Evolutionary conservation across 1,140 invertebrate species (phyloP), one percentile per base, ranked within the genome.

Genomic region (Micrasema minimum): DNA sequence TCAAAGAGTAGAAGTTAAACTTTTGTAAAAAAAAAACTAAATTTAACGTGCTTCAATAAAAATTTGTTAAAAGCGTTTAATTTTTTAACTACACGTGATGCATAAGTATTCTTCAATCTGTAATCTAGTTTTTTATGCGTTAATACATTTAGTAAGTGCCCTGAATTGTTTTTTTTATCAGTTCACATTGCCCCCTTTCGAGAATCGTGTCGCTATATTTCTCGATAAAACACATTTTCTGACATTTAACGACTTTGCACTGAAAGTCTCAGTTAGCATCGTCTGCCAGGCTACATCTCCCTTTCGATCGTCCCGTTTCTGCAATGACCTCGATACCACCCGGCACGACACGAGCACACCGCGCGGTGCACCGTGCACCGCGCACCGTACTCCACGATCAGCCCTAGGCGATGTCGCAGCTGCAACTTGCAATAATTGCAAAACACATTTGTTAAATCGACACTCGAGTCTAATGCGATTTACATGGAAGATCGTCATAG

Each of bases 291-390:
- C 43, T 9, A 14, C 50, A 55, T 59, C 50, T 55, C 51, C 66
- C 67, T 69, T 69, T 69, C 55, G 12, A 59, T 61, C 43, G 53
- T 12, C 45, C 31, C 59, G 69, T 48, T 70, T 65, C 55, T 64
- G 61, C 31, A 22, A 18, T 69, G 69, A 70, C 69, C 69, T 41
- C 55, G 20, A 70, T 70, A n/a, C 35, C 0, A n/a, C 35, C 0
- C 46, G 16, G 16, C 69, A 64, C 69, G 69, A 70, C 69, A 22
- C 6, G 14, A 43, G 35, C 46, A 35, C 35, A n/a, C 57, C 7
- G 26, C 26, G 26, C 2, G 26, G 26, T 31, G 26, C 26, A 31
- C 26, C 26, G 26, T 7, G 26, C 26, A 31, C 26, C 45, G 41
- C 26, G 16, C 12, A 45, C n/a, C n/a, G n/a, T n/a, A n/a, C n/a